A percentile compares a stretch with the other conserved stretches of the same genome.
Conservation (phyloP, 2,113 vertebrate genomes). For the Bubo scandiacus region DNA sequence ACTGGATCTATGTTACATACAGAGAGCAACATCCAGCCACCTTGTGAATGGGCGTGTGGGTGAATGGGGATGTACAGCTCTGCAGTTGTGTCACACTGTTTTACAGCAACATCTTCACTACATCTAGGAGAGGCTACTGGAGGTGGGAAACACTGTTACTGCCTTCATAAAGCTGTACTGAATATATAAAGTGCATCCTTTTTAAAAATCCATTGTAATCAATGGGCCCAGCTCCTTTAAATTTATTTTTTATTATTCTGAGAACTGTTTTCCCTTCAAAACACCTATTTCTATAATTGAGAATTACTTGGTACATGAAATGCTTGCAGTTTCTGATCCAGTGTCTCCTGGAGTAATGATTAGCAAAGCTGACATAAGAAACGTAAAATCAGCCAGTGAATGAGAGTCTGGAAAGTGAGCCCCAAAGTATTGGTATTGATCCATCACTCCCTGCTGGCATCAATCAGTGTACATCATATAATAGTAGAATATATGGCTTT, state of each 20-base stretch:
- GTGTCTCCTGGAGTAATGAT: not conserved
- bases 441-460: not conserved
- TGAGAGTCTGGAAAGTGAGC: not conserved
- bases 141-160: not conserved
- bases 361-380: not conserved
- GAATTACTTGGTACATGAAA: not conserved
- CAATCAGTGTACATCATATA: not conserved
- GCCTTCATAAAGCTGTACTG: not conserved
- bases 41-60: not conserved
- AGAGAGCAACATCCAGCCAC: not conserved
- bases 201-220: not conserved
- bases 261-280: not conserved
- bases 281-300: not conserved
- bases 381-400: not conserved
- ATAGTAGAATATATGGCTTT: not conserved
- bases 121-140: not conserved
- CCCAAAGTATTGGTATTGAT: not conserved
- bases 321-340: not conserved
- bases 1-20: not conserved
- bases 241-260: not conserved
- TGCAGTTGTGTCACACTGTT: not conserved
- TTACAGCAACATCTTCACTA: not conserved
- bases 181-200: not conserved
- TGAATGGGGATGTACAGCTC: not conserved
- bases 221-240: not conserved